phyloP scores from a whole-genome alignment of 2,888 invertebrate species.

The Horisme vitalbata region DNA sequence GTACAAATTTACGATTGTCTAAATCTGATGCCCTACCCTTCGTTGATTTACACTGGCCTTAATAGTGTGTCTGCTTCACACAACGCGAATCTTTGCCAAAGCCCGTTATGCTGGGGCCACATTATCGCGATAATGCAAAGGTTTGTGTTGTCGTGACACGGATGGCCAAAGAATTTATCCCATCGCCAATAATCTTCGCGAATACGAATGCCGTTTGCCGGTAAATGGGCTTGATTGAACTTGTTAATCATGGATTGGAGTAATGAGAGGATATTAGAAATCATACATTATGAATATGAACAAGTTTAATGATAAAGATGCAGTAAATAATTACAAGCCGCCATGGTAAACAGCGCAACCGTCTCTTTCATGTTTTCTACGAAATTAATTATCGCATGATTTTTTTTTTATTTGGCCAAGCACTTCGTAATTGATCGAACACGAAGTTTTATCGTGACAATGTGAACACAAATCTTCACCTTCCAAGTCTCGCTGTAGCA shows the following conservation, averaged over 20 bases:
- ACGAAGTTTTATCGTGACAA: neutral
- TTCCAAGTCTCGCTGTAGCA: too few relatives aligned
- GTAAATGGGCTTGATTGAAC: neutral
- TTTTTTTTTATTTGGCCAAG: neutral
- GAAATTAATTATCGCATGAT: too few relatives aligned
- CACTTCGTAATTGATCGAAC: neutral
- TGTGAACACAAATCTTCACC: neutral
- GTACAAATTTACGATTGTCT: too few relatives aligned
- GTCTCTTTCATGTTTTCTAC: too few relatives aligned
- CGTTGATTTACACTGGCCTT: too few relatives aligned
- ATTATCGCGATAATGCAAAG: constrained; percentile 14
- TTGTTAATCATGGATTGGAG: neutral
- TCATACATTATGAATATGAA: neutral
- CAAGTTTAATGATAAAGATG: neutral
- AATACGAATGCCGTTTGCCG: neutral
- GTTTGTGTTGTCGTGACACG: constrained; percentile 16
- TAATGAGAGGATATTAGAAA: neutral
- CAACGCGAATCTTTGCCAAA: too few relatives aligned
- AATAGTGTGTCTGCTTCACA: too few relatives aligned
- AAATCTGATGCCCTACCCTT: too few relatives aligned
- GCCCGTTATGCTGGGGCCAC: constrained; percentile 1
- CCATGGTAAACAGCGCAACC: too few relatives aligned
- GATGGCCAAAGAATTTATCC: constrained; percentile 9
- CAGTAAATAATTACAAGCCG: neutral
- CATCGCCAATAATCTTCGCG: constrained; percentile 4